Base-by-base conservation (phyloP, 2,797 vertebrate species). In the Fistularia tabacaria region DNA sequence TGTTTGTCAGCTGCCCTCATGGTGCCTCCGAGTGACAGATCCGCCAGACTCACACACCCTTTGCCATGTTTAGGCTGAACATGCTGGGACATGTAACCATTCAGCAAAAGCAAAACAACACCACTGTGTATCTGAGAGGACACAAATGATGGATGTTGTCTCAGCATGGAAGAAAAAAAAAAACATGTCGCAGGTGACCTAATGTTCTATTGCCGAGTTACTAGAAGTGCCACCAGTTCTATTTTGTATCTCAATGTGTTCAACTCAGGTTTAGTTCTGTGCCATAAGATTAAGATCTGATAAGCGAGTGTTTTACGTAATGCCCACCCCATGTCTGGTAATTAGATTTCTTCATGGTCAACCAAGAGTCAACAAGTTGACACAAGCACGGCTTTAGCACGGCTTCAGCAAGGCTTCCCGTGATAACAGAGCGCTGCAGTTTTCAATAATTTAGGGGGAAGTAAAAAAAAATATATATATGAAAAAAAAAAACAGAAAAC, bases 331-430 rank as follows among this genome's bases (percentile, higher is more conserved):
- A 47, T 51, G 62, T 76, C 69, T 83, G 70, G 51, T 69, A 83
- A 83, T 77, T 71, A 63, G 76, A 86, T 89, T 88, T 66, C 76
- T 89, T 86, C 25, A 25, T 73, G 81, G 85, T 83, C 82, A 82
- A 87, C 84, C 88, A 25, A 77, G 82, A 88, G 66, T 76, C 76
- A 84, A 66, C 87, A 86, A 84, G 85, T 79, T 82, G 69, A 80
- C 69, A 83, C 85, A 89, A 80, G 85, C 25, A 25, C 25, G 25
- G 25, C 25, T 25, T 25, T 5, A 25, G 25, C 25, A 25, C 25
- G 25, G 25, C 25, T 25, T 25, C 25, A 25, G 25, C 25, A 25
- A 2, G 25, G 25, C 25, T 25, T 25, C 25, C 25, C 5, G 25
- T 25, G 25, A 25, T 3, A 3, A 25, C 25, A 25, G 25, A 25